These are phyloP conservation scores for Notodonta ziczac DNA, from an alignment of 2,888 invertebrate species.

Conservation along the genomic window DNA sequence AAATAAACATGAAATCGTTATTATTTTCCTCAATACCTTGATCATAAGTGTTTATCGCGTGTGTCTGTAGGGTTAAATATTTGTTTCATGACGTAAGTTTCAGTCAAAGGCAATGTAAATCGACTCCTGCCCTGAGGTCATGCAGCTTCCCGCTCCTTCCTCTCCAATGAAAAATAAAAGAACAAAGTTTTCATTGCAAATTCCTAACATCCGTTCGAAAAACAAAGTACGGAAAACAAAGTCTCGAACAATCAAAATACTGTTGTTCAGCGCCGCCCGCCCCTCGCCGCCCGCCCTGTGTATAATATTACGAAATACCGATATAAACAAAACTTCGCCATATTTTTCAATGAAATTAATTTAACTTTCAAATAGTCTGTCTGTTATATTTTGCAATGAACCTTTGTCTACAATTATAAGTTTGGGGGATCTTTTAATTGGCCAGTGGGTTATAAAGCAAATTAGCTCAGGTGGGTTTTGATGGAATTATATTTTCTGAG, in stretches of 20 bases:
- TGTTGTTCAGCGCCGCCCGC: background rate
- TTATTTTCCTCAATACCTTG: too few species aligned
- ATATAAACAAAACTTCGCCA: slow-evolving; percentile 11
- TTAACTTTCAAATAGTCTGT: slow-evolving; percentile 19
- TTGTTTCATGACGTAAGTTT: background rate
- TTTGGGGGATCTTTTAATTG: slow-evolving; percentile 6
- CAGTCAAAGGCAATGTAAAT: background rate
- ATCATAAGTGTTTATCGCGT: too few species aligned
- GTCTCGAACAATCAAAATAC: slow-evolving; percentile 5
- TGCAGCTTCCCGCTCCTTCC: background rate
- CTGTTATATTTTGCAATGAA: slow-evolving; percentile 1
- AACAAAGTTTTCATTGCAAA: background rate
- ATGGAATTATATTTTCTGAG: background rate
- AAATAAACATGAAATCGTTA: too few species aligned
- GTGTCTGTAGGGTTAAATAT: too few species aligned
- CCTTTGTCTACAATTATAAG: slow-evolving; percentile 9
- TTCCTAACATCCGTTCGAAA: slow-evolving; percentile 2
- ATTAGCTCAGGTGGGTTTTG: background rate
- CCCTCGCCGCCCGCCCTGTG: background rate
- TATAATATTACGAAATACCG: slow-evolving; percentile 7
- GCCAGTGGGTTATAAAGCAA: background rate
- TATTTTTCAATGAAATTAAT: slow-evolving; percentile 19
- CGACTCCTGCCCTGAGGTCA: background rate
- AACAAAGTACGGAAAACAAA: slow-evolving; percentile 7
- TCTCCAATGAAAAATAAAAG: background rate